Conservation (phyloP, 2,888 invertebrate genomes). For the Halictus quadricinctus region DNA sequence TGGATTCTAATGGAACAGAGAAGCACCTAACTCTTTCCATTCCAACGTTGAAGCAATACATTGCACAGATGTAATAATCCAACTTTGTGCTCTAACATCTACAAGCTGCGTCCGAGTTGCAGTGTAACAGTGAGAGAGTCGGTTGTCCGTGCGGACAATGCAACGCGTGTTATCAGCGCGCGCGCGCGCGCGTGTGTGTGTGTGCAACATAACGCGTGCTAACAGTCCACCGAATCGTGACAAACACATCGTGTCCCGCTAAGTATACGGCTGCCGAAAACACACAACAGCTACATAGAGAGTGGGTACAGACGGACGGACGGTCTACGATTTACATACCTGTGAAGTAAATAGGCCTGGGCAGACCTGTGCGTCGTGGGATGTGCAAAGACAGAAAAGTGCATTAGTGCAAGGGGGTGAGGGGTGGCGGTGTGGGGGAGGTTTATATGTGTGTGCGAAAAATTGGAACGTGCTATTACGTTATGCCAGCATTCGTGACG, state of each 20-base stretch:
- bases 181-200: neutral
- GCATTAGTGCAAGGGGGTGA: constrained; percentile 67
- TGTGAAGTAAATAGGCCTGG: constrained; percentile 73
- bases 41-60: neutral
- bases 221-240: constrained; percentile 4
- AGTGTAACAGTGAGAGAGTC: neutral
- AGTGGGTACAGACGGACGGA: constrained; percentile 13
- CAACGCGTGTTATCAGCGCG: neutral
- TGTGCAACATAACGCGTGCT: neutral
- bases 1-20: too few relatives aligned
- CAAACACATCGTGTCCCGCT: constrained; percentile 8
- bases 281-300: constrained; percentile 20
- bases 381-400: constrained; percentile 71
- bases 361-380: constrained; percentile 69
- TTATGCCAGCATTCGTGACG: constrained; percentile 31
- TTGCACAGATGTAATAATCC: neutral
- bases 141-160: neutral
- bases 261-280: constrained; percentile 17
- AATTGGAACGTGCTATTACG: constrained; percentile 44
- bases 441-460: constrained; percentile 57
- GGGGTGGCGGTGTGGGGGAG: neutral
- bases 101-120: neutral
- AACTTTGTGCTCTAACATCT: neutral
- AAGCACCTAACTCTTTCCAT: neutral
- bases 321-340: constrained; percentile 66